Evolutionary conservation across 2,888 invertebrate genomes (phyloP).

Genomic region (Petrolisthes manimaculis): DNA sequence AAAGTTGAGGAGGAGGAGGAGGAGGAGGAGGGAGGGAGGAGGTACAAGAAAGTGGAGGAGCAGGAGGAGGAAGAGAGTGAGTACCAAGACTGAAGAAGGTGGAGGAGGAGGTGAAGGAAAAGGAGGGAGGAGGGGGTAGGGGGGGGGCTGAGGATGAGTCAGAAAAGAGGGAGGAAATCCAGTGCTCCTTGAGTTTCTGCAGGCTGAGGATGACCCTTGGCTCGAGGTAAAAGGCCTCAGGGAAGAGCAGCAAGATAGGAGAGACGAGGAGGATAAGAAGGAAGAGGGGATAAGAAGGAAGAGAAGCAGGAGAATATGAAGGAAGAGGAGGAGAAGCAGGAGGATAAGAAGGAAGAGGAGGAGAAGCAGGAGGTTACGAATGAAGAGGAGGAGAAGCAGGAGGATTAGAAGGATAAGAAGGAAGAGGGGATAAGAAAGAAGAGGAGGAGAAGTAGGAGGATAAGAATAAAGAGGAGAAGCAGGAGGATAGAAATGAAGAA

Average conservation of each 20-base stretch:
- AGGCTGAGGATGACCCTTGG: slow-evolving; percentile 12
- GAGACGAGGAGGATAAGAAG: background rate
- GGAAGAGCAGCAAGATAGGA: background rate
- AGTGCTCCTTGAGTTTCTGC: background rate
- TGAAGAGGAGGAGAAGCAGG: background rate
- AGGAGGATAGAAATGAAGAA: background rate
- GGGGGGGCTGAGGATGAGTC: background rate
- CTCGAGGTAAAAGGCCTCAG: background rate
- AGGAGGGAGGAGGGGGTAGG: background rate
- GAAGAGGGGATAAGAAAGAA: background rate
- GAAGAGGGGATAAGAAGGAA: background rate
- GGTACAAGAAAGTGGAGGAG: too few relatives aligned
- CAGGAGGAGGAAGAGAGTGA: background rate
- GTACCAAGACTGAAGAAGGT: background rate
- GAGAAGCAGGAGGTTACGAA: background rate
- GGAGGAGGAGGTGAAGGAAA: slow-evolving; percentile 12
- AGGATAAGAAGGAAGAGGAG: background rate
- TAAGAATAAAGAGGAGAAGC: background rate
- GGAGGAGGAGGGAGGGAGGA: background rate
- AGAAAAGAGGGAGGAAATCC: background rate
- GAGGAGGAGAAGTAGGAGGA: background rate
- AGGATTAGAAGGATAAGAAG: background rate
- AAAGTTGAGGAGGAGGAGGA: background rate
- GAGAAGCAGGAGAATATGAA: background rate
- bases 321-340: background rate